Percentiles rank a stretch among this genome's conserved stretches.
Conservation (phyloP, 2,888 invertebrate genomes). For the Portevinia maculata region DNA sequence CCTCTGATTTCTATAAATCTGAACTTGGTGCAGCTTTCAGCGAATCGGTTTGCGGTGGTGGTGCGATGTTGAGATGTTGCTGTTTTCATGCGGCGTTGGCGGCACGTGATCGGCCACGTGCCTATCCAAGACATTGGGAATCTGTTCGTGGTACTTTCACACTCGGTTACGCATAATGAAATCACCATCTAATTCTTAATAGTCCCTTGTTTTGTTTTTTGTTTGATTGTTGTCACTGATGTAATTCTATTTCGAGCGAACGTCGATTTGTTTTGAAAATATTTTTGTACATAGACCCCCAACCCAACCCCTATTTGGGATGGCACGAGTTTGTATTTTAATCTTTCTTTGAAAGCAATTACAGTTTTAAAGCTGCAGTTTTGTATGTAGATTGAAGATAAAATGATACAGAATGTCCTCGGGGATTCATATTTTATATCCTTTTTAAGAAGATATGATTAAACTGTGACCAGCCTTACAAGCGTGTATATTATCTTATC, state of each 20-base stretch:
- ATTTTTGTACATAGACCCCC: constrained; percentile 6
- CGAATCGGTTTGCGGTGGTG: constrained; percentile 49
- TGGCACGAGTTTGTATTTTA: constrained; percentile 27
- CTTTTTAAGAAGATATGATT: constrained; percentile 40
- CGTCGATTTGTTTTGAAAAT: constrained; percentile 49
- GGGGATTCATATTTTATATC: constrained; percentile 21
- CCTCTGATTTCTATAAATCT: constrained; percentile 28
- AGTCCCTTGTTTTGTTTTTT: constrained; percentile 79
- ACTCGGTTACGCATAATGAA: constrained; percentile 78
- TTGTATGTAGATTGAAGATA: constrained; percentile 34
- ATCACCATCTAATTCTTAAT: constrained; percentile 80
- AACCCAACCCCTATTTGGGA: not conserved
- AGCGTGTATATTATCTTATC: too few relatives aligned
- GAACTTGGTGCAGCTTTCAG: constrained; percentile 50
- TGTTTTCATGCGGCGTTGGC: constrained; percentile 34
- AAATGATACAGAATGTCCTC: constrained; percentile 10
- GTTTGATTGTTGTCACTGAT: constrained; percentile 75
- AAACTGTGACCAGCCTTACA: constrained; percentile 42
- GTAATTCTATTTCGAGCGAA: constrained; percentile 46
- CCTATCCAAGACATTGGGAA: constrained; percentile 75
- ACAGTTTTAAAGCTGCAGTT: constrained; percentile 36
- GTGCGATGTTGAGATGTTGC: constrained; percentile 47
- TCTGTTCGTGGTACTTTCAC: constrained; percentile 75
- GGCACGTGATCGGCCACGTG: constrained; percentile 81
- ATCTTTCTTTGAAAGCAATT: constrained; percentile 55